Evolutionary conservation across 1,140 invertebrate species (phyloP), one percentile per base, ranked within the genome.

Genomic region (Drosophila truncata): DNA sequence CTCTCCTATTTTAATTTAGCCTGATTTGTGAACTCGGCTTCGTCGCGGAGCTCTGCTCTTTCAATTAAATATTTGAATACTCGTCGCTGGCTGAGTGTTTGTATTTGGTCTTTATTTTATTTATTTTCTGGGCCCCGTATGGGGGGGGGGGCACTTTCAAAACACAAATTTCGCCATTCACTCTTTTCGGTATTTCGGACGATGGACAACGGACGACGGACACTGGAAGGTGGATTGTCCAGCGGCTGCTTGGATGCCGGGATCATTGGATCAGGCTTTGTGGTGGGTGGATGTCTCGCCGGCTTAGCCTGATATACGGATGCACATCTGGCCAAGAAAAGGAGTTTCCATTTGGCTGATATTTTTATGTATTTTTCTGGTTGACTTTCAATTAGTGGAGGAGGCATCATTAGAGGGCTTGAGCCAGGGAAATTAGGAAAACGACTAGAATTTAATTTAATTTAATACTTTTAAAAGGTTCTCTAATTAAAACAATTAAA

Each of bases 11-110:
- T 58, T 62, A 49, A 39, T 78, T 77, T 60, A 3, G 47, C 25
- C 71, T 69, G 72, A 75, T 75, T 75, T 75, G 72, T 73, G 55
- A 41, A 76, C 74, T 64, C 39, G n/a, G 27, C 39, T 16, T 5
- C 29, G 27, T 4, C n/a, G 39, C 2, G 27, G n/a, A 11, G 69
- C 37, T 5, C 25, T 67, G 52, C 44, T 78, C 69, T 64, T 72
- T 84, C 78, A 84, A 88, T 88, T 84, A 88, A 90, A 74, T 60
- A 87, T 88, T 80, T 88, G 77, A 83, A 84, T 80, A 84, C 52
- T 55, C 52, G 33, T 37, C 33, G 33, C 35, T 18, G 37, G 73
- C 44, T 50, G 73, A 78, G 73, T 77, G 72, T 54, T 77, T 65
- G 62, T 35, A 58, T 50, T 76, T 58, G 41, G 37, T 49, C 41